Base-by-base conservation (phyloP, 2,888 invertebrate genomes). In the Trissolcus brochymenae region DNA sequence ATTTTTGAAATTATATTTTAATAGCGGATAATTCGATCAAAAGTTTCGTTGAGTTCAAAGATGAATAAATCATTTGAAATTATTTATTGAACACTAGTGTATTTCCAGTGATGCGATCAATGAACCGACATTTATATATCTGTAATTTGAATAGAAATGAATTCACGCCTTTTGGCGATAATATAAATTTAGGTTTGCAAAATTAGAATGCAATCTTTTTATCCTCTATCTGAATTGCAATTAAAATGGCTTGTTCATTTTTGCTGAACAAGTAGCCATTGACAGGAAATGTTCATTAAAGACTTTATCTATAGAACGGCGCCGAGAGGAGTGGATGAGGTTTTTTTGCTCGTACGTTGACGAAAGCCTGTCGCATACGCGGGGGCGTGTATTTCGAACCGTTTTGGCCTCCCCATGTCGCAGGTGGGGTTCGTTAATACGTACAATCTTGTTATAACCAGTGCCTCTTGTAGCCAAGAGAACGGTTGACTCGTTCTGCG, bases 391-490 rank as follows among this genome's bases (percentile, higher is more conserved):
- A 79, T 79, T 77, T 77, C 61, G 57, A 79, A 75, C 72, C 65
- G 60, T 71, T 75, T 72, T 67, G 56, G 55, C n/a, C 40, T 67
- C 53, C 61, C 64, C n/a, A 41, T 71, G 78, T 76, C 67, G 67
- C 74, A 76, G 76, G 72, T 76, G 73, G 71, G 67, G 59, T 72
- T 76, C 75, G 74, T 80, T 80, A 79, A 79, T 79, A 72, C 70
- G 67, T 66, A 78, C 77, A 80, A 76, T 68, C 78, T 80, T 71
- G 80, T 81, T 80, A 78, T 72, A 72, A 66, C 74, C 75, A 51
- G 70, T 68, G 61, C 51, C 71, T 60, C 66, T 61, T 61, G 71
- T 66, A 57, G 65, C 54, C 64, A 64, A 54, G 59, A 68, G 57
- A 75, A 67, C 75, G 75, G 68, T 59, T 64, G 65, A 71, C 70